Conservation (phyloP, 2,797 vertebrate species). For the Hydrocynus forskahlii region DNA sequence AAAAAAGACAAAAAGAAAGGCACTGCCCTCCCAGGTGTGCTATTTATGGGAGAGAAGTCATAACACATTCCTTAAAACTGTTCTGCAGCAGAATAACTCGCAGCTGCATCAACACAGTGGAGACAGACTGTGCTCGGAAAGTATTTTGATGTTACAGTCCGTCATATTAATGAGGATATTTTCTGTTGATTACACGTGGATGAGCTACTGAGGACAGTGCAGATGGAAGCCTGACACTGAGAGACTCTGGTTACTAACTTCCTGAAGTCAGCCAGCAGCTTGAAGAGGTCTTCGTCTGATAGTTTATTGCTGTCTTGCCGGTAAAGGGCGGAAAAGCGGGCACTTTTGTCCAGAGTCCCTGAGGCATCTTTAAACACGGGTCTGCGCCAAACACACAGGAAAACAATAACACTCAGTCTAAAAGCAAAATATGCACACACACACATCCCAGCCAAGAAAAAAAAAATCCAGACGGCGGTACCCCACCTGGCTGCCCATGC, state of each 20-base stretch:
- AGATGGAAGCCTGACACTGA: constrained; percentile 4
- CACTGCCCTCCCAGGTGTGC: constrained; percentile 13
- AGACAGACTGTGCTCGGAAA: constrained; percentile 4
- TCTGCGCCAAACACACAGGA: constrained; percentile 68
- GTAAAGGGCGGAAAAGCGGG: constrained; percentile 92
- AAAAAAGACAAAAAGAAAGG: not conserved
- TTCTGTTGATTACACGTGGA: not conserved
- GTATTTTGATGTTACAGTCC: constrained; percentile 13
- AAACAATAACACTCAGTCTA: constrained; percentile 6
- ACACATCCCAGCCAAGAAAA: not conserved
- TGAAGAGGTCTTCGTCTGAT: constrained; percentile 96
- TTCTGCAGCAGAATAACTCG: not conserved
- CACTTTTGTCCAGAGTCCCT: constrained; percentile 90
- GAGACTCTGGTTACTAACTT: constrained; percentile 81
- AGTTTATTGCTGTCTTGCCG: constrained; percentile 96
- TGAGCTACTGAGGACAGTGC: not conserved
- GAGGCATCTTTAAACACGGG: constrained; percentile 92
- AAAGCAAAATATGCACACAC: not conserved
- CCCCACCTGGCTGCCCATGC: constrained; percentile 94
- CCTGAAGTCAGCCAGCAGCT: constrained; percentile 92
- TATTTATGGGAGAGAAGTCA: not conserved
- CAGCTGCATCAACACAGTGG: constrained; percentile 42
- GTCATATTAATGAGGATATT: not conserved
- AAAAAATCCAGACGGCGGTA: constrained; percentile 19
- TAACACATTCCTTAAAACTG: constrained; percentile 33